These are phyloP conservation scores for Drosophila nigricruria DNA, from an alignment of 2,888 invertebrate species.

Conservation along the genomic window DNA sequence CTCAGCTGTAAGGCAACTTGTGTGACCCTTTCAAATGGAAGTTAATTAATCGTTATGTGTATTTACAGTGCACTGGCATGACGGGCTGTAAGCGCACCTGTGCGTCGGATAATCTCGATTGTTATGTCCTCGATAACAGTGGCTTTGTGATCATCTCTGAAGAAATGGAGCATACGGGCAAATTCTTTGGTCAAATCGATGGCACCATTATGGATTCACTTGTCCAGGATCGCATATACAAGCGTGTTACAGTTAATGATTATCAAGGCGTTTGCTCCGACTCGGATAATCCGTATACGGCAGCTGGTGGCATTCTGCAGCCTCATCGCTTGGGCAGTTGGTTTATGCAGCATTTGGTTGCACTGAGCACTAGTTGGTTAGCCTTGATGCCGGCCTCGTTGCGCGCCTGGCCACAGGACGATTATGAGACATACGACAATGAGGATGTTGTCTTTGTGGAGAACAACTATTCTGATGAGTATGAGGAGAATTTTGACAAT, in stretches of 20 bases:
- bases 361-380: conserved; percentile 83
- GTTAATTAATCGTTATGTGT: neutral
- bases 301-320: conserved; percentile 79
- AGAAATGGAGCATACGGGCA: conserved; percentile 93
- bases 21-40: too few species aligned
- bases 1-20: conserved; percentile 88
- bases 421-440: conserved; percentile 82
- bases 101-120: conserved; percentile 94
- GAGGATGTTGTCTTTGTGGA: conserved; percentile 83
- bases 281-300: conserved; percentile 87
- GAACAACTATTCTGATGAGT: conserved; percentile 84
- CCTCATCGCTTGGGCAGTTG: conserved; percentile 81
- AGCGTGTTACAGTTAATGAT: conserved; percentile 94
- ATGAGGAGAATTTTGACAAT: conserved; percentile 83
- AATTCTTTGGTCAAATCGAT: conserved; percentile 97
- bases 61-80: conserved; percentile 88
- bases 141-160: conserved; percentile 97
- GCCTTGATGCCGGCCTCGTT: conserved; percentile 82
- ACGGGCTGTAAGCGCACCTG: conserved; percentile 93
- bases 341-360: conserved; percentile 82
- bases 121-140: conserved; percentile 97
- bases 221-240: conserved; percentile 95
- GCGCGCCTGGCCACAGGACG: conserved; percentile 84
- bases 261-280: conserved; percentile 95
- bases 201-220: conserved; percentile 97